These are phyloP conservation scores for Punctoribates punctum DNA, from an alignment of 2,888 invertebrate species.

Conservation along the genomic window DNA sequence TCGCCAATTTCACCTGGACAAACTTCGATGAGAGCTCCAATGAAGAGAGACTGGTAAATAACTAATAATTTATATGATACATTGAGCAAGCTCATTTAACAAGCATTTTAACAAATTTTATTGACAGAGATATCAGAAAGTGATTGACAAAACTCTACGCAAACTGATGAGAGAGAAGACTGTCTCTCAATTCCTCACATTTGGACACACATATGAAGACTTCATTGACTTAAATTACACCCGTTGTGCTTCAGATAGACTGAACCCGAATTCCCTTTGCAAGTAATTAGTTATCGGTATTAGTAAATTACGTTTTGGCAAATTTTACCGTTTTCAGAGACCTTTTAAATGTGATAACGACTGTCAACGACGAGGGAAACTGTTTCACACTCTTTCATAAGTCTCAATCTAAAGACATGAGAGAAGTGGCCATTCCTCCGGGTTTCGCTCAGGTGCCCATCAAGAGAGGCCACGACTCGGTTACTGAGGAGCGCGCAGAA, in stretches of 20 bases:
- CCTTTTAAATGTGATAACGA: too few relatives aligned
- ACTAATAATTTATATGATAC: too few relatives aligned
- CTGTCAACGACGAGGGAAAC: background rate
- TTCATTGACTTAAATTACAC: slow-evolving; percentile 24
- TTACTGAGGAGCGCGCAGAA: slow-evolving; percentile 39
- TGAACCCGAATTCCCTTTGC: too few relatives aligned
- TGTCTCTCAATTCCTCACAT: slow-evolving; percentile 29
- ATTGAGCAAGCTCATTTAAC: too few relatives aligned
- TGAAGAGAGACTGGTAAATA: too few relatives aligned
- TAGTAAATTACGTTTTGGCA: too few relatives aligned
- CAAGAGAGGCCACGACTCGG: background rate
- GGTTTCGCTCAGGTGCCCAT: slow-evolving; percentile 38
- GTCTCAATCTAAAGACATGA: background rate
- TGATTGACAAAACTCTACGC: slow-evolving; percentile 31
- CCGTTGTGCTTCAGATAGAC: slow-evolving; percentile 30
- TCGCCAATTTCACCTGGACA: too few relatives aligned
- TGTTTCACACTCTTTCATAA: slow-evolving; percentile 41
- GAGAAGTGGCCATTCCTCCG: slow-evolving; percentile 36
- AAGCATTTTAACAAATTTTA: too few relatives aligned
- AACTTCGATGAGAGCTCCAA: too few relatives aligned
- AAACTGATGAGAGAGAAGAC: slow-evolving; percentile 17
- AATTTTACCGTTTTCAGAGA: too few relatives aligned
- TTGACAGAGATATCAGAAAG: slow-evolving; percentile 20
- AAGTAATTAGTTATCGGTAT: too few relatives aligned
- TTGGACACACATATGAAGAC: slow-evolving; percentile 27